phyloP scores from a whole-genome alignment of 2,113 vertebrate species.

The Daubentonia madagascariensis region DNA sequence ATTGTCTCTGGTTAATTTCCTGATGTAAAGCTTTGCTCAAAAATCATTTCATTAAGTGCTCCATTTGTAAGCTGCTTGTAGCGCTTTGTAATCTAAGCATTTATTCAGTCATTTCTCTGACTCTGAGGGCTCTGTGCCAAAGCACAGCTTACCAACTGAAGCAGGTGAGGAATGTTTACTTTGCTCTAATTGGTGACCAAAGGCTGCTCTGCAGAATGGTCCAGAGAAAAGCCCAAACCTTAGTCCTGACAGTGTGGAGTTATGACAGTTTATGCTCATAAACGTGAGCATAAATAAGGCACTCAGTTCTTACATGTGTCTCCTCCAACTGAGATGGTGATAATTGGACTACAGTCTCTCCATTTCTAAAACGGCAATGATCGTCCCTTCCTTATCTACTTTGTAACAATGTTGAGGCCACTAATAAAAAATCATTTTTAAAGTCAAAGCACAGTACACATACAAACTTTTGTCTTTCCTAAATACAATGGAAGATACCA shows the following conservation, averaged over 20 bases:
- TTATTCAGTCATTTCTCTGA: background rate
- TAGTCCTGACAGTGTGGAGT: too few relatives aligned
- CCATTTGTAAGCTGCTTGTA: background rate
- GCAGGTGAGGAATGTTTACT: background rate
- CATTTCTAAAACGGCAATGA: background rate
- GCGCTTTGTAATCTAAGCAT: background rate
- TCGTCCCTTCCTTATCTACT: background rate
- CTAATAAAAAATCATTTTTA: background rate
- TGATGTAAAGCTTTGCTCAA: constrained; percentile 15
- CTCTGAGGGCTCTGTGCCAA: background rate
- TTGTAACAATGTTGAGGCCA: background rate
- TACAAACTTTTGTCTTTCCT: background rate
- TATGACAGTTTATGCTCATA: too few relatives aligned
- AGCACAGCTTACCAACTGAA: background rate
- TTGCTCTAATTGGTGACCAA: background rate
- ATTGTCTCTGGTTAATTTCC: background rate
- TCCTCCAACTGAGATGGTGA: background rate
- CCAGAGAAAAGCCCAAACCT: background rate
- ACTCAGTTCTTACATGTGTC: rapidly evolving
- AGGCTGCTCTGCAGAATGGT: background rate
- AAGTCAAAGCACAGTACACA: background rate
- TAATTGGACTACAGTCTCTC: background rate
- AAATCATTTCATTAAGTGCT: constrained; percentile 30
- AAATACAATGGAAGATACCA: background rate
- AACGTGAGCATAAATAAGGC: background rate